Evolutionary conservation across 1,140 invertebrate genomes (phyloP).

Genomic region (Scaptomyza hsui): DNA sequence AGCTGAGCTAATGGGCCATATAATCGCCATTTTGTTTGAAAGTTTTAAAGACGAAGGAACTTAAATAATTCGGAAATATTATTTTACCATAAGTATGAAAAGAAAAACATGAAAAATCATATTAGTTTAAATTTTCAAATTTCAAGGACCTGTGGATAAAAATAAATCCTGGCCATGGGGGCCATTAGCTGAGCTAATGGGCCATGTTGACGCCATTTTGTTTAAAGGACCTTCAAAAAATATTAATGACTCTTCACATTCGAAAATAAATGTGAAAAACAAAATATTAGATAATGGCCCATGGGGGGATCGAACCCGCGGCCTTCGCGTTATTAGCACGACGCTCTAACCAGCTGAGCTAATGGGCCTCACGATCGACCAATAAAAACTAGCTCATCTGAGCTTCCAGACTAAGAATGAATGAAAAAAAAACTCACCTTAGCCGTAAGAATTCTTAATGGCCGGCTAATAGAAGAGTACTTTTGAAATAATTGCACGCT

Average conservation of each 20-base stretch:
- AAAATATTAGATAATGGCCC: slow-evolving; percentile 46
- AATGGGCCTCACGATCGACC: slow-evolving; percentile 75
- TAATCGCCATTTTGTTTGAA: slow-evolving; percentile 1
- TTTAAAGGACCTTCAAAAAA: background rate
- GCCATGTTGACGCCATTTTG: slow-evolving; percentile 52
- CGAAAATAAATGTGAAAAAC: background rate
- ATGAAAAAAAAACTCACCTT: slow-evolving; percentile 15
- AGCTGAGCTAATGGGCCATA: no score
- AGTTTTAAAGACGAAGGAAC: background rate
- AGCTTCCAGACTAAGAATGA: background rate
- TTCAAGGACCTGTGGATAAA: background rate
- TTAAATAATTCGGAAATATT: no score
- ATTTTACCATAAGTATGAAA: no score
- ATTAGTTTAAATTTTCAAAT: background rate
- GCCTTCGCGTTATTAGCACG: slow-evolving; percentile 87
- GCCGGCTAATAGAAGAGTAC: background rate
- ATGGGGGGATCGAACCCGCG: slow-evolving; percentile 86
- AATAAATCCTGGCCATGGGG: slow-evolving; percentile 68
- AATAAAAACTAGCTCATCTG: background rate
- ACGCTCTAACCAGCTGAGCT: slow-evolving; percentile 86
- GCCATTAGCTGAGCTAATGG: slow-evolving; percentile 85
- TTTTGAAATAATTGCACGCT: slow-evolving; percentile 27
- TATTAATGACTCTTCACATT: no score
- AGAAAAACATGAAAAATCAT: background rate
- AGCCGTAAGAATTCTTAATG: slow-evolving; percentile 8